phyloP scores from a whole-genome alignment of 2,888 invertebrate genomes.

The Cactoblastis cactorum region DNA sequence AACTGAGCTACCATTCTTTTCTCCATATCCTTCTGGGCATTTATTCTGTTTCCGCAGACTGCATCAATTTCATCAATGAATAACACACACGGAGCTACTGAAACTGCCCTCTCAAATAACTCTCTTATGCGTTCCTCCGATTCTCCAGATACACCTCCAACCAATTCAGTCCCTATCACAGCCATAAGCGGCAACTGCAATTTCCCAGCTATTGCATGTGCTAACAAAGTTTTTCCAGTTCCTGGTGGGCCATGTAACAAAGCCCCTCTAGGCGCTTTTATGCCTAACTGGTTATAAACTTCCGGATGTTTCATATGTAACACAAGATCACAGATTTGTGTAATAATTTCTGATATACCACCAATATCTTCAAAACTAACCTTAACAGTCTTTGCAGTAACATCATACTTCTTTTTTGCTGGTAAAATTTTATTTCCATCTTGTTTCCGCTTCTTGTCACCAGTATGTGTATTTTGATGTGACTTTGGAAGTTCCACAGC shows the following conservation, averaged over 20 bases:
- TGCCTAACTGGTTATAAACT: slow-evolving; percentile 90
- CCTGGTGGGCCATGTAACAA: slow-evolving; percentile 98
- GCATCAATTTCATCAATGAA: slow-evolving; percentile 99
- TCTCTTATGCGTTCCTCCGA: slow-evolving; percentile 96
- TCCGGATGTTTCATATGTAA: slow-evolving; percentile 94
- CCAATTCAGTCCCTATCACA: slow-evolving; percentile 94
- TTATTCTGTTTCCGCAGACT: slow-evolving; percentile 93
- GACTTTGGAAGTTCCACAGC: slow-evolving; percentile 41
- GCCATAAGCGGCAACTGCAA: slow-evolving; percentile 90
- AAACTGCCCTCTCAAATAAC: slow-evolving; percentile 90
- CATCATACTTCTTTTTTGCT: slow-evolving; percentile 56
- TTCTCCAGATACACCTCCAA: slow-evolving; percentile 97
- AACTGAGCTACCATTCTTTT: slow-evolving; percentile 96
- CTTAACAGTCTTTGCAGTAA: slow-evolving; percentile 57
- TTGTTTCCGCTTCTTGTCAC: slow-evolving; percentile 62
- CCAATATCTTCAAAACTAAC: slow-evolving; percentile 88
- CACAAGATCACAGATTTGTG: slow-evolving; percentile 85
- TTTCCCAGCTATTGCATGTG: slow-evolving; percentile 92
- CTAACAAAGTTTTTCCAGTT: slow-evolving; percentile 92
- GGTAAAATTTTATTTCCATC: slow-evolving; percentile 42
- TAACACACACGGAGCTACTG: slow-evolving; percentile 88
- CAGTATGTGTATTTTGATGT: slow-evolving; percentile 44
- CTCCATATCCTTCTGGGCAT: slow-evolving; percentile 97
- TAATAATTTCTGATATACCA: slow-evolving; percentile 86
- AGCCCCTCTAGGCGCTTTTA: slow-evolving; percentile 93